Percentiles rank a stretch among this genome's conserved stretches.
phyloP scores from a whole-genome alignment of 2,113 vertebrate genomes.

The Nycticorax nycticorax region DNA sequence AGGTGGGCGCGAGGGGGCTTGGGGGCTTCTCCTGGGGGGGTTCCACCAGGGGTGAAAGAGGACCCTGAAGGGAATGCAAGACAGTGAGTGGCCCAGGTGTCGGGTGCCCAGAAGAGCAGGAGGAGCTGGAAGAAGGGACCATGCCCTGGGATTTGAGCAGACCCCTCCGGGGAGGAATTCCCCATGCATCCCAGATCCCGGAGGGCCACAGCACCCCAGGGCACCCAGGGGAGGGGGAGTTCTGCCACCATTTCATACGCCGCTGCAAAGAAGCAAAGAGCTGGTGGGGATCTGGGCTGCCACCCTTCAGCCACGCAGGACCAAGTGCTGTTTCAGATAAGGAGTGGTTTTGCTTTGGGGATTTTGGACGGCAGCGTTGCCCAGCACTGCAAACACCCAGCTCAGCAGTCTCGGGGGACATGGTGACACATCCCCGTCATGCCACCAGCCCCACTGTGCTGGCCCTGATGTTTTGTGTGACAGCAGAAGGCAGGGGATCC shows the following conservation, averaged over 20 bases:
- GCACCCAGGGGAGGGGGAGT: not conserved
- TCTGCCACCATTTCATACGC: not conserved
- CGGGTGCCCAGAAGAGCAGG: not conserved
- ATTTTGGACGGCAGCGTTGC: not conserved
- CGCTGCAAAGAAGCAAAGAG: not conserved
- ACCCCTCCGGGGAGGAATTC: not conserved
- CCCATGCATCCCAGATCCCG: accelerated
- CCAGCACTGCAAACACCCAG: accelerated
- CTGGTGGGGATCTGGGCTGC: not conserved
- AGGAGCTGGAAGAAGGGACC: accelerated
- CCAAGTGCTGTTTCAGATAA: not conserved
- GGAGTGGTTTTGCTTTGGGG: not conserved
- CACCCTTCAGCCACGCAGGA: not conserved
- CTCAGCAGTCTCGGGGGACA: accelerated
- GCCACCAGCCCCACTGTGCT: not conserved
- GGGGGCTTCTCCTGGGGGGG: not conserved
- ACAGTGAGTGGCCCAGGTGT: accelerated
- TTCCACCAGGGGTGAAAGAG: not conserved
- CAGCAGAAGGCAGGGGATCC: not conserved
- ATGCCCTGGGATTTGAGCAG: not conserved
- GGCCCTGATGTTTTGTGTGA: accelerated
- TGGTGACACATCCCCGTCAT: not conserved
- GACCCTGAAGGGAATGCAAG: not conserved
- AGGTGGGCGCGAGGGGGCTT: not conserved
- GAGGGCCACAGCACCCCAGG: not conserved